Evolutionary conservation across 2,797 vertebrate species (phyloP), one percentile per base, ranked within the genome.

Genomic region (Sphaeramia orbicularis): DNA sequence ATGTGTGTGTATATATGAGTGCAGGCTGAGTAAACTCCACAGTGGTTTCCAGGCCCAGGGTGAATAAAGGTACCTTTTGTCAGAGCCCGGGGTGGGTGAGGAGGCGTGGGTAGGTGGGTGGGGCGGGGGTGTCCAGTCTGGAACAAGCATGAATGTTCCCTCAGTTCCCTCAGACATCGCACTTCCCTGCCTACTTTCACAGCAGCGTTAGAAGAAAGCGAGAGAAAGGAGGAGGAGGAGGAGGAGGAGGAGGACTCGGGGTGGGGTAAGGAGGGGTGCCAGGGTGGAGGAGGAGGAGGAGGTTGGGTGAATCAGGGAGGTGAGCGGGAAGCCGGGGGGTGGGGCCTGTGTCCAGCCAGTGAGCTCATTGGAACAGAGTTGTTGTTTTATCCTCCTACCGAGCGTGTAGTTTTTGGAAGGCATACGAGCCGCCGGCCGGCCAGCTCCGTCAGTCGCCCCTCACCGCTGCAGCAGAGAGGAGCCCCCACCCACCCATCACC

Each of bases 11-110:
- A 63, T 68, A 6, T 79, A 6, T 80, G 81, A 65, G 74, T 64
- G 57, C 73, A 83, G 85, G 83, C 86, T 88, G 75, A 88, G 86
- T 89, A 92, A 91, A 92, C 80, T 84, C 73, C 43, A 56, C 86
- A 71, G 78, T 71, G 76, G 78, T 87, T 91, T 91, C 90, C 89
- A 86, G 86, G 80, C 84, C 49, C 81, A 76, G 71, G 78, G 75
- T 83, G 94, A 95, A 97, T 96, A 98, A 97, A 97, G 96, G 96
- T 96, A 96, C 96, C 89, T 96, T 94, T 98, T 98, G 96, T 98
- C 89, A 90, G 60, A 76, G 58, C 18, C 83, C 27, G 66, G 90
- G 81, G 90, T 81, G 76, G 74, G 79, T 69, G 72, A 59, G 71
- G 70, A 71, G 91, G 83, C 10, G 69, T 89, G 71, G 12, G 58